phyloP scores from a whole-genome alignment of 1,140 invertebrate genomes.

The Ctenoplectra terminalis region DNA sequence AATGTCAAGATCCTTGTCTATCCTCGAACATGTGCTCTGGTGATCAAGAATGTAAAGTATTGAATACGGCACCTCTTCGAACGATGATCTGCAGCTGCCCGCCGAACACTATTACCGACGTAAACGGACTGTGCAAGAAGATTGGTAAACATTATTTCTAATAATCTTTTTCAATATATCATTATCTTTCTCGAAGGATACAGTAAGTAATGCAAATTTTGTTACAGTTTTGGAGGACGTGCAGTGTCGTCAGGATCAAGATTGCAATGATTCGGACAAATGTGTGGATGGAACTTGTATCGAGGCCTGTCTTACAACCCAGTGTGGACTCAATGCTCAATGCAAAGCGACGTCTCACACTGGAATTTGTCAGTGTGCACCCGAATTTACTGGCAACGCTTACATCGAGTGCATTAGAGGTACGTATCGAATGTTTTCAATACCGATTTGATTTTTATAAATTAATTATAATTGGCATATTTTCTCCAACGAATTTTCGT shows the following conservation, averaged over 20 bases:
- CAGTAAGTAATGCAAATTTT: background rate
- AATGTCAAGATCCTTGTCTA: slow-evolving; percentile 90
- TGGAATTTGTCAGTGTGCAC: slow-evolving; percentile 90
- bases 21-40: slow-evolving; percentile 87
- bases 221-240: slow-evolving; percentile 44
- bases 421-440: slow-evolving; percentile 72
- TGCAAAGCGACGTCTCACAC: slow-evolving; percentile 90
- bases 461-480: background rate
- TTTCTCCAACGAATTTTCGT: background rate
- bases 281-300: slow-evolving; percentile 90
- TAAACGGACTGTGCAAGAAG: slow-evolving; percentile 85
- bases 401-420: slow-evolving; percentile 89
- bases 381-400: slow-evolving; percentile 91
- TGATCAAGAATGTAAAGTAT: slow-evolving; percentile 90
- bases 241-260: slow-evolving; percentile 88
- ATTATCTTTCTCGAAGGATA: background rate
- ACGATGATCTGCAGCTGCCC: slow-evolving; percentile 93
- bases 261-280: slow-evolving; percentile 88
- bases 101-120: slow-evolving; percentile 86
- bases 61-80: slow-evolving; percentile 90
- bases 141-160: slow-evolving; percentile 80
- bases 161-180: background rate
- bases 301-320: slow-evolving; percentile 89
- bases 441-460: background rate
- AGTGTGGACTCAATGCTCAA: slow-evolving; percentile 93